A percentile compares a stretch with the other conserved stretches of the same genome.
phyloP scores from a whole-genome alignment of 2,888 invertebrate genomes.

The Teleogryllus oceanicus region DNA sequence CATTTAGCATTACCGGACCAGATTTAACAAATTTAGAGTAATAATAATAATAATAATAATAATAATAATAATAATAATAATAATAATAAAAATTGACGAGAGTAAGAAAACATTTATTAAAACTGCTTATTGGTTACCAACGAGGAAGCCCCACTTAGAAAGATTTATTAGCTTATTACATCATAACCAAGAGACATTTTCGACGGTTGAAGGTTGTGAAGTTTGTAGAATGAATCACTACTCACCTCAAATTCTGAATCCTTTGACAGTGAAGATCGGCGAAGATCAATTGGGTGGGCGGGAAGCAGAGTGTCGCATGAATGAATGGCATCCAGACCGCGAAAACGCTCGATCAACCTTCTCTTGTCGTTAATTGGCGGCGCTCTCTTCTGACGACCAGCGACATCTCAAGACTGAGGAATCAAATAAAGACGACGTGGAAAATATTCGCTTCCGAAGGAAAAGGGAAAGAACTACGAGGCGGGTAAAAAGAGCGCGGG shows the following conservation, averaged over 20 bases:
- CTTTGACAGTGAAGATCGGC: not conserved
- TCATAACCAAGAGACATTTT: no score
- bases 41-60: no score
- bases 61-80: no score
- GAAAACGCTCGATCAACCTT: not conserved
- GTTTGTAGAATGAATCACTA: no score
- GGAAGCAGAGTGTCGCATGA: not conserved
- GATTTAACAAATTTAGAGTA: no score
- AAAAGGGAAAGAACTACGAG: not conserved
- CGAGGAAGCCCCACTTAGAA: no score
- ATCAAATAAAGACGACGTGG: slow-evolving; percentile 4
- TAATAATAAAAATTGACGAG: no score
- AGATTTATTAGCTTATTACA: no score
- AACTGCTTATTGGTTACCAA: no score
- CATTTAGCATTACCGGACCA: no score
- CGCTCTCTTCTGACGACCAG: not conserved
- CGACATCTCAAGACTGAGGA: not conserved
- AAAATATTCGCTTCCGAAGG: slow-evolving; percentile 18
- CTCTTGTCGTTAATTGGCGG: not conserved
- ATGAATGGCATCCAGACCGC: not conserved
- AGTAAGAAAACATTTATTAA: no score
- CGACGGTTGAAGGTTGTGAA: no score
- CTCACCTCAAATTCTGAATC: not conserved
- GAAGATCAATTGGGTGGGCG: not conserved
- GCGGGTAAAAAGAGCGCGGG: not conserved